Evolutionary conservation across 1,140 invertebrate species (phyloP).

Genomic region (Bombyx mori): DNA sequence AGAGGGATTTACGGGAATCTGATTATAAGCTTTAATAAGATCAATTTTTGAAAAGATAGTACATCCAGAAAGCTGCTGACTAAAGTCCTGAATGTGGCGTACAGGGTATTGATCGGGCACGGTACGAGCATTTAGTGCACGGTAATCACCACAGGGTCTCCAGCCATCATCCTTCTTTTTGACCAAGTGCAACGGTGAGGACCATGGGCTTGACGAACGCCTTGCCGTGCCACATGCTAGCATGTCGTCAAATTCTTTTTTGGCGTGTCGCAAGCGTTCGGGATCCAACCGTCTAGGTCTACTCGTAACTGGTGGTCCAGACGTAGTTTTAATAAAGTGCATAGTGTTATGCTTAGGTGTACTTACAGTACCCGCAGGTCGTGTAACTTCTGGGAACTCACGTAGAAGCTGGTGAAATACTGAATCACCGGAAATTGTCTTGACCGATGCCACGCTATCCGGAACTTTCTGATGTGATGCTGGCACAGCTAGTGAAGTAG

Average conservation of each 20-base stretch:
- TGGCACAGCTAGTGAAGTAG: not conserved
- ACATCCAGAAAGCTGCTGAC: constrained; percentile 34
- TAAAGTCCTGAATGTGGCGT: constrained; percentile 45
- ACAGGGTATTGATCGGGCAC: too few species aligned
- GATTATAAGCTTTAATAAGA: too few species aligned
- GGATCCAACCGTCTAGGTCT: constrained; percentile 40
- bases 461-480: not conserved
- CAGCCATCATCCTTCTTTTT: too few species aligned
- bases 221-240: too few species aligned
- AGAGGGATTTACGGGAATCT: not conserved
- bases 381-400: not conserved
- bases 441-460: not conserved
- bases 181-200: too few species aligned
- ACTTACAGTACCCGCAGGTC: constrained; percentile 13
- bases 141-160: too few species aligned
- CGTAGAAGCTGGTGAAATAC: not conserved
- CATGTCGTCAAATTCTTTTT: too few species aligned
- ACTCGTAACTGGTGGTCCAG: constrained; percentile 39
- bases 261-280: too few species aligned
- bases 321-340: constrained; percentile 22
- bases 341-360: constrained; percentile 18
- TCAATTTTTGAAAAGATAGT: constrained; percentile 44
- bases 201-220: too few species aligned
- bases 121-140: too few species aligned
- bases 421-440: not conserved